Conservation (phyloP, 2,797 vertebrate genomes). For the Pempheris klunzingeri region DNA sequence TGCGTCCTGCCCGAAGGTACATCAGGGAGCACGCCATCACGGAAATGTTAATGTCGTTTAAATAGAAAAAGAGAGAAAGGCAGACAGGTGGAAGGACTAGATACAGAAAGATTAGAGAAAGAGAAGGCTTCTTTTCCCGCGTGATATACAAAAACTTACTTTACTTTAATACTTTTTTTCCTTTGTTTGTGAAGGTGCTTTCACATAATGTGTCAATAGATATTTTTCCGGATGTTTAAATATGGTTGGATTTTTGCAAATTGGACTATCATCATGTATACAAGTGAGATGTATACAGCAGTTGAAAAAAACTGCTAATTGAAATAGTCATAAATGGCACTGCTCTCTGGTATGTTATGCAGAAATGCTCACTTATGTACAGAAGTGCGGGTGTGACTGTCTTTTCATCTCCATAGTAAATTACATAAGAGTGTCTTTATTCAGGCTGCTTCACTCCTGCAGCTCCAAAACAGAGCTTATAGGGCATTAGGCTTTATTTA, state of each 20-base stretch:
- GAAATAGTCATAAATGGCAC: background rate
- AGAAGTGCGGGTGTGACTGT: background rate
- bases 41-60: background rate
- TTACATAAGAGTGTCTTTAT: slow-evolving; percentile 22
- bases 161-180: no score
- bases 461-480: slow-evolving; percentile 64
- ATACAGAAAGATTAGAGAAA: background rate
- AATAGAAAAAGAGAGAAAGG: background rate
- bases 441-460: slow-evolving; percentile 20
- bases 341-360: background rate
- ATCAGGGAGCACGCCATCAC: background rate
- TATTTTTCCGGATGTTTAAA: no score
- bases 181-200: no score
- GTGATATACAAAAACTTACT: no score
- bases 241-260: background rate
- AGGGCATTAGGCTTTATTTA: slow-evolving; percentile 85
- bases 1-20: background rate
- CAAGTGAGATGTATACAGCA: background rate
- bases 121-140: no score
- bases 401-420: slow-evolving; percentile 1
- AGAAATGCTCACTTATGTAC: background rate
- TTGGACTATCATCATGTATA: no score
- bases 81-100: background rate
- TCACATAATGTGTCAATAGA: no score
- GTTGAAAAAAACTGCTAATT: background rate